Evolutionary conservation across 1,140 invertebrate genomes (phyloP).

Genomic region (Dolichoris vasculosae): DNA sequence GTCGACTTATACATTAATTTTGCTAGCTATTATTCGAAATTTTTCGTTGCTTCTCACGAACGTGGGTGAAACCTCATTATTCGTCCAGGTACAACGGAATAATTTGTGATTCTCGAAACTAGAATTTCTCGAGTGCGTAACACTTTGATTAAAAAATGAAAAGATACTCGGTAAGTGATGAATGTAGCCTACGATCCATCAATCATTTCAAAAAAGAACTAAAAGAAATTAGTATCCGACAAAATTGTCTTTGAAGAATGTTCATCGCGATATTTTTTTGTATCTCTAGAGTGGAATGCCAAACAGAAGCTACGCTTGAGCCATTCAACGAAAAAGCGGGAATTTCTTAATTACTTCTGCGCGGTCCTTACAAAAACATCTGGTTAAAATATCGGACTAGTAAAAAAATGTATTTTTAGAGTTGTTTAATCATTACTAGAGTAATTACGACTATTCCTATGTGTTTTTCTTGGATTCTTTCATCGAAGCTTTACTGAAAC

Average conservation of each 20-base stretch:
- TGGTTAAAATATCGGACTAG: constrained; percentile 32
- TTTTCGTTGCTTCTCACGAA: not conserved
- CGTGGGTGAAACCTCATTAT: constrained; percentile 8
- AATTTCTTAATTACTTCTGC: constrained; percentile 51
- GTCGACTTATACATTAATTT: not conserved
- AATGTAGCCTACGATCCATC: constrained; percentile 32
- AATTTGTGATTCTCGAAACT: constrained; percentile 26
- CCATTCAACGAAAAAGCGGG: constrained; percentile 45
- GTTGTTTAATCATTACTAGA: constrained; percentile 29
- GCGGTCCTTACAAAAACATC: constrained; percentile 26
- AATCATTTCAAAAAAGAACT: constrained; percentile 17
- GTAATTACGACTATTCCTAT: constrained; percentile 23
- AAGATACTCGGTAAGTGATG: constrained; percentile 15
- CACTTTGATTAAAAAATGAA: not conserved
- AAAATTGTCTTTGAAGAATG: constrained; percentile 37
- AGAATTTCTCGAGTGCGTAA: not conserved
- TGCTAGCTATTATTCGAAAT: not conserved
- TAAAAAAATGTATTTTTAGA: constrained; percentile 34
- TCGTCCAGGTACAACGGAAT: not conserved
- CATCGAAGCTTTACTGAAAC: not conserved
- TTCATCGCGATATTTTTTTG: constrained; percentile 6
- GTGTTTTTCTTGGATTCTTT: constrained; percentile 18
- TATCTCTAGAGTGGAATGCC: not conserved
- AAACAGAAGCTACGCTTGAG: constrained; percentile 8
- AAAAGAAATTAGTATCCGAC: constrained; percentile 14